Percentiles rank a stretch among this genome's conserved stretches.
phyloP scores from a whole-genome alignment of 1,140 invertebrate species.

The Venturia canescens region DNA sequence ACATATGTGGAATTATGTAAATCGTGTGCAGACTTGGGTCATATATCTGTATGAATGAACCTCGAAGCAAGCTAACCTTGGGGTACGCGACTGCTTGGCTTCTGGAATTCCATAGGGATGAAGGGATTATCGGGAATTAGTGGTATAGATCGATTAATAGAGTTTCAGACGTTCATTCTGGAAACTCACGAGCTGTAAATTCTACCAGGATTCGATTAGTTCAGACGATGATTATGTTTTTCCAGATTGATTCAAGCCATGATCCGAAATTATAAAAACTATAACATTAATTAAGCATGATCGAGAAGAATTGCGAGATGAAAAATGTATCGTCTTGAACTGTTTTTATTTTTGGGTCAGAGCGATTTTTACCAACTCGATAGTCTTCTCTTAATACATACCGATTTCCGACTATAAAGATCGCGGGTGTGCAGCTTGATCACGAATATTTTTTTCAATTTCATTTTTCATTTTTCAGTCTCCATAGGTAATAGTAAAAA shows the following conservation, averaged over 20 bases:
- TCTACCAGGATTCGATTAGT: not conserved
- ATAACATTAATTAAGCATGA: too few species aligned
- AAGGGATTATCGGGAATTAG: conserved; percentile 9
- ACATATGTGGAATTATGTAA: not conserved
- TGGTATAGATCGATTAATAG: conserved; percentile 16
- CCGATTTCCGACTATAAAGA: too few species aligned
- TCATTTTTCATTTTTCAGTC: too few species aligned
- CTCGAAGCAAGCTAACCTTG: not conserved
- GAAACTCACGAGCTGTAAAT: not conserved
- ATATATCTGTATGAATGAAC: not conserved
- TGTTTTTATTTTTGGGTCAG: too few species aligned
- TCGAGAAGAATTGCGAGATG: too few species aligned
- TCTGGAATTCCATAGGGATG: not conserved
- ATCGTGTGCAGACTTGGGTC: not conserved
- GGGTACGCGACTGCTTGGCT: not conserved
- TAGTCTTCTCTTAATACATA: too few species aligned
- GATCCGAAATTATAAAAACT: not conserved
- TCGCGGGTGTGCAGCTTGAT: too few species aligned
- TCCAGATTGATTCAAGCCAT: not conserved
- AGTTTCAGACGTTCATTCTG: not conserved
- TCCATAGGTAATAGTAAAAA: too few species aligned
- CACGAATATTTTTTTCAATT: too few species aligned
- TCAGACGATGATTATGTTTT: not conserved
- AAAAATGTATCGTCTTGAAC: too few species aligned
- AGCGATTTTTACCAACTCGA: too few species aligned